Evolutionary conservation across 1,140 invertebrate genomes (phyloP).

Genomic region (Drosophila pseudoananassae): DNA sequence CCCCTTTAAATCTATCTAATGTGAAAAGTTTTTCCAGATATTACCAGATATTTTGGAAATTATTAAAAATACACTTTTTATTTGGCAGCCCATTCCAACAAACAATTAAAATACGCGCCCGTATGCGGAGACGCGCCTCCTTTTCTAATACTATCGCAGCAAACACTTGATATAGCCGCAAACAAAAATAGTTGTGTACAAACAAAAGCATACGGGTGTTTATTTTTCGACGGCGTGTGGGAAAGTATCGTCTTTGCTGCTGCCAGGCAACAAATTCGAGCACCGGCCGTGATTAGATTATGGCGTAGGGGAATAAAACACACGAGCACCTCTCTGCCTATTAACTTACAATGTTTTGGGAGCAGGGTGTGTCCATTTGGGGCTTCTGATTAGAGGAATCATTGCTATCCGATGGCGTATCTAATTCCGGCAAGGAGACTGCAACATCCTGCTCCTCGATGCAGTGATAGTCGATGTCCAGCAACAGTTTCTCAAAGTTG

Average conservation of each 20-base stretch:
- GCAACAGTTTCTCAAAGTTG: slow-evolving; percentile 59
- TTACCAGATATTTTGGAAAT: not conserved
- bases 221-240: slow-evolving; percentile 21
- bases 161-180: slow-evolving; percentile 4
- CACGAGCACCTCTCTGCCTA: not conserved
- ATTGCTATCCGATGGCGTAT: slow-evolving; percentile 5
- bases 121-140: slow-evolving; percentile 20
- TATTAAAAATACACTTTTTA: not conserved
- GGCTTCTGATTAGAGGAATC: slow-evolving; percentile 4
- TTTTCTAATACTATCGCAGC: slow-evolving; percentile 19
- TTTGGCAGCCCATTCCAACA: not conserved
- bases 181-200: slow-evolving; percentile 41
- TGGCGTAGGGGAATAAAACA: not conserved
- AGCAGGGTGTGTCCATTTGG: slow-evolving; percentile 5
- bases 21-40: not conserved
- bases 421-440: not conserved
- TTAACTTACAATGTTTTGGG: slow-evolving; percentile 62
- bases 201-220: slow-evolving; percentile 29
- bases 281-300: slow-evolving; percentile 49
- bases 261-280: slow-evolving; percentile 45
- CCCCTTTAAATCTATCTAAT: too few species aligned
- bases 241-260: slow-evolving; percentile 28
- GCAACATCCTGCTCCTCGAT: slow-evolving; percentile 6
- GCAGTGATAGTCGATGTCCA: slow-evolving; percentile 16
- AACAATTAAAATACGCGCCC: not conserved